Evolutionary conservation across 1,140 invertebrate species (phyloP).

Genomic region (Trichoplusia ni): DNA sequence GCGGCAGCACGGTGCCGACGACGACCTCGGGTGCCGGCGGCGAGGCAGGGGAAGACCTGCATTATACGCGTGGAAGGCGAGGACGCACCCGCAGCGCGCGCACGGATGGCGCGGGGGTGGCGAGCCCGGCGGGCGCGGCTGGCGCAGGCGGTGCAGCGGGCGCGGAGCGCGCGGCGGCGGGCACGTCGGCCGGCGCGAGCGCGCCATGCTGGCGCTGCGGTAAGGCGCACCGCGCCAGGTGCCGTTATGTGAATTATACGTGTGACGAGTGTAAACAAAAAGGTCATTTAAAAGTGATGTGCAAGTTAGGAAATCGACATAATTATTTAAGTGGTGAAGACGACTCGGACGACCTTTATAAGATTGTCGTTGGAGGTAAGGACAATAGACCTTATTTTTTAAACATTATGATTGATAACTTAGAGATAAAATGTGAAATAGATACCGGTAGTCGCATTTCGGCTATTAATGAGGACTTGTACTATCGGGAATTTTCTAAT

Average conservation of each 20-base stretch:
- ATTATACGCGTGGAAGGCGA: neutral
- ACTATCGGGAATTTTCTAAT: neutral
- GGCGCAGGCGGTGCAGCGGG: neutral
- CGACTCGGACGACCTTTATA: slow-evolving; percentile 16
- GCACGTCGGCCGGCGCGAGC: neutral
- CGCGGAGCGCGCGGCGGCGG: neutral
- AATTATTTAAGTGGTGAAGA: slow-evolving; percentile 19
- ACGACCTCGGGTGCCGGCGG: neutral
- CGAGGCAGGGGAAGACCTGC: slow-evolving; percentile 35
- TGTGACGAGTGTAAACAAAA: slow-evolving; percentile 33
- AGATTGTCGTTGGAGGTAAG: slow-evolving; percentile 1
- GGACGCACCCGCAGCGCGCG: neutral
- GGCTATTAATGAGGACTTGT: neutral
- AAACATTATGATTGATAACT: neutral
- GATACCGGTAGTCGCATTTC: neutral
- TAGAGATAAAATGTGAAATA: neutral
- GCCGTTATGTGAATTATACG: slow-evolving; percentile 23
- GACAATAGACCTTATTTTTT: neutral
- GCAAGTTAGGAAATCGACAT: slow-evolving; percentile 4
- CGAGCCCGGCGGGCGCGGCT: neutral
- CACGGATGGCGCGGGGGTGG: neutral
- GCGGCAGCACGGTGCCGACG: slow-evolving; percentile 15
- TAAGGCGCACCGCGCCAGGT: slow-evolving; percentile 27
- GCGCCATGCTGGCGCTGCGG: slow-evolving; percentile 32
- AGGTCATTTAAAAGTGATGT: slow-evolving; percentile 39